Conservation (phyloP, 2,113 vertebrate genomes). For the Archilochus colubris region DNA sequence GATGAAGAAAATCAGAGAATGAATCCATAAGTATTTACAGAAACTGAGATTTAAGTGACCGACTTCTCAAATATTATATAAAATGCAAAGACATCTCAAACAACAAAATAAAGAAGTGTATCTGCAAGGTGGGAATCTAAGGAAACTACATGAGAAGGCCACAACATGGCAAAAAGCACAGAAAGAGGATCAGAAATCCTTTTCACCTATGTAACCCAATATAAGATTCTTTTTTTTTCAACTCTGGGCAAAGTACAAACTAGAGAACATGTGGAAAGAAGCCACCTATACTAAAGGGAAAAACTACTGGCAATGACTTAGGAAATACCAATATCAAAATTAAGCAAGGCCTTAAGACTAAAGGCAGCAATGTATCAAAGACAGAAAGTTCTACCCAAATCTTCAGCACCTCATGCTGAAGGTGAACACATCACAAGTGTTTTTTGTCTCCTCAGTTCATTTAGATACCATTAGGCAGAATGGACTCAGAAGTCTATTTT, state of each 20-base stretch:
- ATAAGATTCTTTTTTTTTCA: neutral
- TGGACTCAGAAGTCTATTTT: neutral
- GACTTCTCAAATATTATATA: neutral
- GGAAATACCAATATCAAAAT: neutral
- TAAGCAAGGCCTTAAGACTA: neutral
- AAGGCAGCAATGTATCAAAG: neutral
- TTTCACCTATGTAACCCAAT: neutral
- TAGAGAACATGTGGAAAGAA: neutral
- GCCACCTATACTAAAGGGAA: neutral
- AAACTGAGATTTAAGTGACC: neutral
- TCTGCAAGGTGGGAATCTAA: neutral
- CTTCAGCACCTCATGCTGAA: neutral
- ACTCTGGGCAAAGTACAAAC: neutral
- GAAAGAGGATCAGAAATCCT: neutral
- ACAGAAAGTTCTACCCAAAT: neutral
- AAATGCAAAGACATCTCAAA: neutral
- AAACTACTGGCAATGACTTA: neutral
- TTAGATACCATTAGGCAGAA: neutral
- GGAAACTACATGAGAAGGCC: neutral
- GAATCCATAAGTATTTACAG: neutral
- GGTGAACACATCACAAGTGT: fast-evolving
- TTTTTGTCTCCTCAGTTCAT: neutral
- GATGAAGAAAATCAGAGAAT: neutral
- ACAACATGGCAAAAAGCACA: neutral
- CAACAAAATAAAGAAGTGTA: neutral